These are phyloP conservation scores for Orthonychiurus folsomi DNA, from an alignment of 2,888 invertebrate genomes.

Conservation along the genomic window DNA sequence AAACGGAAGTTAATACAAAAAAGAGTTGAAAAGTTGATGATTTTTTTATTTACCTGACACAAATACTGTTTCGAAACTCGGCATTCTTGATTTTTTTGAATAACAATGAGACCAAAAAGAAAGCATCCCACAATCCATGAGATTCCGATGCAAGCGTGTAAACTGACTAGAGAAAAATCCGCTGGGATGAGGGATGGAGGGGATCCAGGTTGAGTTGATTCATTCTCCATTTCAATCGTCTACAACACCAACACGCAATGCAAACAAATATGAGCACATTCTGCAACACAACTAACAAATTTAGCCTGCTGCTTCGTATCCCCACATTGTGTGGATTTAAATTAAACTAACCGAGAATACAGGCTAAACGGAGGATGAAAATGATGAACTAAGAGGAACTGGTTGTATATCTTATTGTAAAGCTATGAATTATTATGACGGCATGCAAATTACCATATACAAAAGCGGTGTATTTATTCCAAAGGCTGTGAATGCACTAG, in stretches of 20 bases:
- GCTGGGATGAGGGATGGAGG: background rate
- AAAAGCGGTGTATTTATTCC: conserved; percentile 80
- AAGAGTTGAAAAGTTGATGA: background rate
- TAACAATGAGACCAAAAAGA: conserved; percentile 70
- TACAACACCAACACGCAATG: no score
- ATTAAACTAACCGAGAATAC: no score
- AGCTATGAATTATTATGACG: background rate
- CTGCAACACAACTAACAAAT: no score
- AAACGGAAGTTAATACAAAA: background rate
- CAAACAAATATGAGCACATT: no score
- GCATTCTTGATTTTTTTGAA: conserved; percentile 75
- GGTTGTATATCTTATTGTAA: background rate
- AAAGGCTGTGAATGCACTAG: conserved; percentile 68
- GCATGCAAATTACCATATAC: conserved; percentile 52
- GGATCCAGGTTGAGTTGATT: background rate
- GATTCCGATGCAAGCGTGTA: conserved; percentile 67
- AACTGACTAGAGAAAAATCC: conserved; percentile 23
- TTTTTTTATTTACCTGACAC: conserved; percentile 51
- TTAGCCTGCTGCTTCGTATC: no score
- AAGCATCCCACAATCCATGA: conserved; percentile 76
- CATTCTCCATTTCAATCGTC: conserved; percentile 61
- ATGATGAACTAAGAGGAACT: no score
- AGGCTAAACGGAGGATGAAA: no score
- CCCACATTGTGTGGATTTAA: no score
- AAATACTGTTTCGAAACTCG: conserved; percentile 76